These are phyloP conservation scores for Rissa tridactyla DNA, from an alignment of 2,113 vertebrate species.

Conservation along the genomic window DNA sequence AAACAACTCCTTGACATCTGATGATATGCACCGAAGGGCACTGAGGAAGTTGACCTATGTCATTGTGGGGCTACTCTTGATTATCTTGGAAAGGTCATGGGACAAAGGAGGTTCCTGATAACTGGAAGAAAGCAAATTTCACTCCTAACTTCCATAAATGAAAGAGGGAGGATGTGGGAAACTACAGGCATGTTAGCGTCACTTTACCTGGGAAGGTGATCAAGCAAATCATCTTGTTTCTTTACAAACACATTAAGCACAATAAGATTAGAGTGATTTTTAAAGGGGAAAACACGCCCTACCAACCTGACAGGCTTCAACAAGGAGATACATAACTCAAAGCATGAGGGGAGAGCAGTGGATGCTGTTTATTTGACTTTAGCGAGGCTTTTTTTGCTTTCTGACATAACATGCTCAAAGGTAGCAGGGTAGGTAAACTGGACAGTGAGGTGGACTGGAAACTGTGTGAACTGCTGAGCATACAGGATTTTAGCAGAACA, in stretches of 20 bases:
- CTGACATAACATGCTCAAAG: background rate
- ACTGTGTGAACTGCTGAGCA: background rate
- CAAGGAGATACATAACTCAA: background rate
- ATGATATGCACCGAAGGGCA: background rate
- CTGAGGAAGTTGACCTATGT: background rate
- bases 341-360: background rate
- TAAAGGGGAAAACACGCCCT: background rate
- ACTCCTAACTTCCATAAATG: background rate
- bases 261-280: background rate
- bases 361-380: background rate
- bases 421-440: background rate
- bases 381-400: background rate
- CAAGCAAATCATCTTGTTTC: background rate
- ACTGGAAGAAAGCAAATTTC: background rate
- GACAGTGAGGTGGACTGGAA: background rate
- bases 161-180: background rate
- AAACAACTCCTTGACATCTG: background rate
- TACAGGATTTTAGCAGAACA: background rate
- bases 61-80: rapidly evolving
- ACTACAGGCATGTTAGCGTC: background rate
- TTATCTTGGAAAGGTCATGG: background rate
- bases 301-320: background rate
- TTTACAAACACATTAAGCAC: background rate
- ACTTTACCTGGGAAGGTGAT: background rate
- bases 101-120: background rate